These are phyloP conservation scores for Thunnus thynnus DNA, from an alignment of 2,113 vertebrate genomes.

Conservation along the genomic window DNA sequence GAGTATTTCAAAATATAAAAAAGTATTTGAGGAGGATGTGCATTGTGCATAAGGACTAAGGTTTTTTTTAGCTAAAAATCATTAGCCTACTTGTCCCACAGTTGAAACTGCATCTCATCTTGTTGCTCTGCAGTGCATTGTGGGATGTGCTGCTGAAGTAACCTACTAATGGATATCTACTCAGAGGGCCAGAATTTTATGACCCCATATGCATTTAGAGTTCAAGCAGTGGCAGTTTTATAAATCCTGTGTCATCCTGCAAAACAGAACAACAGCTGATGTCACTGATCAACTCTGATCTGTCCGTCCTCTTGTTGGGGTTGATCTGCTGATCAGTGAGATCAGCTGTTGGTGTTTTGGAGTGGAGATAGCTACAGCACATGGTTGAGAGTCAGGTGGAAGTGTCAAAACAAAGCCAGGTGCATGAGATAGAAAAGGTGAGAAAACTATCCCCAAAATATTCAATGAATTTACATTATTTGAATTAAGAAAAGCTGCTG, in stretches of 20 bases:
- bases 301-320: background rate
- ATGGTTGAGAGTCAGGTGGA: background rate
- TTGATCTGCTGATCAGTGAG: background rate
- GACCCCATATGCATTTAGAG: background rate
- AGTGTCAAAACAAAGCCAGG: background rate
- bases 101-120: slow-evolving; percentile 50
- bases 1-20: too few relatives aligned
- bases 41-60: slow-evolving; percentile 10
- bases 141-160: slow-evolving; percentile 40
- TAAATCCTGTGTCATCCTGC: slow-evolving; percentile 5
- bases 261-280: background rate
- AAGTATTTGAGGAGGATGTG: too few relatives aligned
- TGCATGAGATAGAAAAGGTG: background rate
- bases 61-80: background rate
- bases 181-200: background rate
- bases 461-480: background rate
- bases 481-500: too few relatives aligned
- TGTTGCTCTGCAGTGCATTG: slow-evolving; percentile 60
- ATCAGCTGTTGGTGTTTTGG: slow-evolving; percentile 13
- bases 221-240: slow-evolving; percentile 12
- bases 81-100: slow-evolving; percentile 2
- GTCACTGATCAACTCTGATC: background rate
- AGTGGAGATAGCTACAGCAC: slow-evolving; percentile 2
- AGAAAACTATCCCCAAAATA: background rate
- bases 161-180: background rate